phyloP scores from a whole-genome alignment of 2,888 invertebrate genomes.

The Lasioglossum malachurum region DNA sequence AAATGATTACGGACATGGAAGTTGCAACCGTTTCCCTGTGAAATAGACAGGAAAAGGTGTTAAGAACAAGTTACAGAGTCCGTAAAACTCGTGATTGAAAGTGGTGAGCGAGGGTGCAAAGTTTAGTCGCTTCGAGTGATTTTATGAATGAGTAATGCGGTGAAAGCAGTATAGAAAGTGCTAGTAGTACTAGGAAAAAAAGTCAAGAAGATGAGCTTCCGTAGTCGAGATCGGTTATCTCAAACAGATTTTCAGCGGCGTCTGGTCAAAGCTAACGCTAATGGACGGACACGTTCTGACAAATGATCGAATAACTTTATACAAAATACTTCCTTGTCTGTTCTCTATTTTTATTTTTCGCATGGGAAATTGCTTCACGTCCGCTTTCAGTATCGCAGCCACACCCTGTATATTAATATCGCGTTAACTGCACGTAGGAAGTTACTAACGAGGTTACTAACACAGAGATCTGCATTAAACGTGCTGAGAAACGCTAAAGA shows the following conservation, averaged over 20 bases:
- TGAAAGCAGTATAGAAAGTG: neutral
- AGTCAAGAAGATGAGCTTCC: neutral
- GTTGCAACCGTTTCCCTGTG: neutral
- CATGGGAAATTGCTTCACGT: constrained; percentile 9
- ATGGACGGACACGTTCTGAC: neutral
- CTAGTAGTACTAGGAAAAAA: neutral
- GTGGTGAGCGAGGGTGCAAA: neutral
- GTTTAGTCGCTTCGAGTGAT: neutral
- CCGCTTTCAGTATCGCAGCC: neutral
- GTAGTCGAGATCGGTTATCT: neutral
- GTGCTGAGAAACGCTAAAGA: constrained; percentile 4
- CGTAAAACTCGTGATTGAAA: constrained; percentile 5
- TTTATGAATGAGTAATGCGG: neutral
- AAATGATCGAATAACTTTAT: neutral
- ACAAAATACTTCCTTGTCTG: neutral
- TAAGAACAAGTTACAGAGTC: neutral
- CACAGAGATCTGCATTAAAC: neutral
- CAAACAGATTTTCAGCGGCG: neutral
- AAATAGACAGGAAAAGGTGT: neutral
- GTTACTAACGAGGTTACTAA: constrained; percentile 3
- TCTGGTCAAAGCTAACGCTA: neutral
- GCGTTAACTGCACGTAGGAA: constrained; percentile 10
- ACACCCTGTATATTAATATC: constrained; percentile 14
- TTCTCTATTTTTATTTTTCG: neutral
- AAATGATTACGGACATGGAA: rapidly evolving